phyloP scores from a whole-genome alignment of 2,113 vertebrate species.

The Clarias macrocephalus region DNA sequence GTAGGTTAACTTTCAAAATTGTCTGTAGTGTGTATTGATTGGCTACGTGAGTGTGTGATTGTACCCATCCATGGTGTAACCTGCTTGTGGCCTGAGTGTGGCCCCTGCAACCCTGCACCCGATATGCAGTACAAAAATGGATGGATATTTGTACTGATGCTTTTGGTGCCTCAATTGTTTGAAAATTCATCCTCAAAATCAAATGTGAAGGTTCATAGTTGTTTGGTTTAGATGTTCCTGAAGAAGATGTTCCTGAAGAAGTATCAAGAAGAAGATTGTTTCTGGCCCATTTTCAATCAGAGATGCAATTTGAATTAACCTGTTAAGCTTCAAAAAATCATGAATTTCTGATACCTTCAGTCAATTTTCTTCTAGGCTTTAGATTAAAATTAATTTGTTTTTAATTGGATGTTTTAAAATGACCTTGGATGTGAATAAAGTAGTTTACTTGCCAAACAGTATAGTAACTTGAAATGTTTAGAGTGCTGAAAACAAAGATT shows the following conservation, averaged over 20 bases:
- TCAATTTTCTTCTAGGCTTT: not conserved
- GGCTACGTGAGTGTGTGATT: too few relatives aligned
- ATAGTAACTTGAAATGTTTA: not conserved
- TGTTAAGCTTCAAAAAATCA: not conserved
- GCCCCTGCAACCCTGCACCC: too few relatives aligned
- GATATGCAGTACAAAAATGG: too few relatives aligned
- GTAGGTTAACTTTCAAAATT: too few relatives aligned
- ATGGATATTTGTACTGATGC: not conserved
- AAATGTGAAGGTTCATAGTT: not conserved
- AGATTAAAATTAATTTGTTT: not conserved
- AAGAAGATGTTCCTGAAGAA: not conserved
- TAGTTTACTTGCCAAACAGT: not conserved
- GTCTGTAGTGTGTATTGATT: too few relatives aligned
- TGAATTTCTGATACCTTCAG: not conserved
- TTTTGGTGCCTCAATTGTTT: not conserved
- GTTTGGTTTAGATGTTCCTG: not conserved
- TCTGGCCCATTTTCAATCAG: not conserved
- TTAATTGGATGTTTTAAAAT: not conserved
- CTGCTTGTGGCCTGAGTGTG: too few relatives aligned
- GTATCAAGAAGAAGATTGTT: not conserved
- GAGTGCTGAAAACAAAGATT: not conserved
- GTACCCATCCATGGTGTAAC: too few relatives aligned
- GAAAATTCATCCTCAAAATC: not conserved
- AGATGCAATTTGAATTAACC: not conserved
- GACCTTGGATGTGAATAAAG: not conserved